Evolutionary conservation across 1,140 invertebrate genomes (phyloP), one percentile per base, ranked within the genome.

Genomic region (Rhopalosiphum maidis): DNA sequence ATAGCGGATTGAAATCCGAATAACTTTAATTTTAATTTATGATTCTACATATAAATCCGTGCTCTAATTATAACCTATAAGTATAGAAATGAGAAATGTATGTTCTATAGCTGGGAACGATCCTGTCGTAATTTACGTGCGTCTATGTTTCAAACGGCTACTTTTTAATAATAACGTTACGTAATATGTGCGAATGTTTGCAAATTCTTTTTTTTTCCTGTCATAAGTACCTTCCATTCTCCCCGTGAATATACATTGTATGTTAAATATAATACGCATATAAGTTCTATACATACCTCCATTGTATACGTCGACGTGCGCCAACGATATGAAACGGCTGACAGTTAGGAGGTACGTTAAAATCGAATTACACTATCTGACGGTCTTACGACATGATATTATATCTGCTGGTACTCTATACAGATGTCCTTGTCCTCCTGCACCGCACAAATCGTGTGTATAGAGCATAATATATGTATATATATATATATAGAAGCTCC

Each of bases 341-440:
- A 48, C 86, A 88, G 86, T 48, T 85, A 41, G 9, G 86, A 46
- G 25, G 46, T 48, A 88, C 86, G 46, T 88, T 88, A 88, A 88
- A 88, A 88, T 48, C 86, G 46, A 88, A 46, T 88, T 48, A 48
- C 86, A n/a, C 86, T 48, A 30, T 48, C 86, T n/a, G 30, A 23
- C 30, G 46, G 15, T 87, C 85, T 77, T n/a, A 77, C 60, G 60
- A 77, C 30, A 18, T 8, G 30, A n/a, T 88, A 48, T 48, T 88
- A 88, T 88, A n/a, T 48, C 85, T 21, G 15, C 85, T n/a, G 30
- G 9, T 77, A 15, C 60, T 77, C n/a, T n/a, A 22, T 88, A 88
- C 18, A 88, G 86, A 88, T 48, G 86, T 46, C 46, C 25, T 51
- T n/a, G 60, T 77, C 25, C 41, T 86, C 48, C 15, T 18, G 48